These are phyloP conservation scores for Pituophis catenifer DNA, from an alignment of 2,113 vertebrate genomes.

Conservation along the genomic window DNA sequence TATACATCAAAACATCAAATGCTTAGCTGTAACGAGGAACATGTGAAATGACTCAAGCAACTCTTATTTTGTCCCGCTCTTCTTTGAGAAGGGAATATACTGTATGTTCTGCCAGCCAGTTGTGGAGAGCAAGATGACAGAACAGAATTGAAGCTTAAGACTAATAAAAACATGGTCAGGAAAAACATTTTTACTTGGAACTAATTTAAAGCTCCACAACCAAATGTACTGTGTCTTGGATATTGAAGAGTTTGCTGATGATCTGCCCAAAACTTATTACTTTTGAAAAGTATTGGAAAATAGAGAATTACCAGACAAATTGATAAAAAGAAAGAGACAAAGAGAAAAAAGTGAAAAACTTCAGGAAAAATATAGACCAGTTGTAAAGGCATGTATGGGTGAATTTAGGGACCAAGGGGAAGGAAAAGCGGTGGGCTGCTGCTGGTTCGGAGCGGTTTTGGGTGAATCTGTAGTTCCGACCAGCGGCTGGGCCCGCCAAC, in stretches of 20 bases:
- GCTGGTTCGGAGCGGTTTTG: too few relatives aligned
- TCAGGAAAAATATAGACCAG: background rate
- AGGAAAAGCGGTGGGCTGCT: background rate
- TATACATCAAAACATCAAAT: background rate
- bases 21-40: background rate
- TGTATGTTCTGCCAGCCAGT: background rate
- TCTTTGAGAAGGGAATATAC: background rate
- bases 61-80: background rate
- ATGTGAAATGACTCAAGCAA: background rate
- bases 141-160: background rate
- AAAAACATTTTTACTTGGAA: background rate
- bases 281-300: background rate
- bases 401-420: background rate
- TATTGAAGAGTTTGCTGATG: background rate
- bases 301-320: background rate
- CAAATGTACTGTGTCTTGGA: background rate
- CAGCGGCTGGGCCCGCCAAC: too few relatives aligned
- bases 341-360: background rate
- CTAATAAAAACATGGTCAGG: background rate
- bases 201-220: background rate
- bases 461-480: too few relatives aligned
- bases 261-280: background rate
- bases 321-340: background rate
- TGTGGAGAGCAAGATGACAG: background rate
- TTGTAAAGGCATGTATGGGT: background rate